Conservation (phyloP, 2,113 vertebrate species). For the Chloebia gouldiae region DNA sequence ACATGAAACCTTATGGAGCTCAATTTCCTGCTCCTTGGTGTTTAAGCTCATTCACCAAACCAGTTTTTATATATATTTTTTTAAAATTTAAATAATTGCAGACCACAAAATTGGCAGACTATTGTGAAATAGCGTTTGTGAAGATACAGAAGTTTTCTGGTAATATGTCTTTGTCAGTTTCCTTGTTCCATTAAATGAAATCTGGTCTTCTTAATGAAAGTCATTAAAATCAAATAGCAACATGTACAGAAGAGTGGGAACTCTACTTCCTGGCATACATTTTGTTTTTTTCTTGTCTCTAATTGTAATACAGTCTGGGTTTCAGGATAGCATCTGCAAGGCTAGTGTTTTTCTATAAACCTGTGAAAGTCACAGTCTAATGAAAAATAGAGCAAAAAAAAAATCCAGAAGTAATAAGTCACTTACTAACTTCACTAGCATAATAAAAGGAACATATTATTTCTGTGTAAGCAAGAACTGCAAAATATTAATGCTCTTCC, state of each 20-base stretch:
- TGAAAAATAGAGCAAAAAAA: not conserved
- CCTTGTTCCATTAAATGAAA: not conserved
- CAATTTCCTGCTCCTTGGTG: not conserved
- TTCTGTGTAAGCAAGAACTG: not conserved
- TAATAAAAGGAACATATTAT: not conserved
- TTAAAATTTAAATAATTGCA: not conserved
- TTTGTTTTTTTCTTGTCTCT: not conserved
- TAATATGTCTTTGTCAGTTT: not conserved
- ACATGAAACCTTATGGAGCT: not conserved
- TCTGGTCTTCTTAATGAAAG: not conserved
- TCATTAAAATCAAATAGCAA: not conserved
- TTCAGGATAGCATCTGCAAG: not conserved
- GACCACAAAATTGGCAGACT: not conserved
- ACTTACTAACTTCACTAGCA: not conserved
- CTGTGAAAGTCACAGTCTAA: not conserved
- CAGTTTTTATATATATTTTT: not conserved
- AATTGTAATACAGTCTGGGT: not conserved
- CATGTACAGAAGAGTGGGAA: not conserved
- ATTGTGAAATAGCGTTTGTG: not conserved
- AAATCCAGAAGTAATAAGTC: not conserved
- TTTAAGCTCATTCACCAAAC: not conserved
- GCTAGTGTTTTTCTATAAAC: not conserved
- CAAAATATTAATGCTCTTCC: not conserved
- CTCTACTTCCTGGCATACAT: not conserved
- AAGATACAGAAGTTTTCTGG: not conserved